Percentiles rank a stretch among this genome's conserved stretches.
Conservation (phyloP, 2,797 vertebrate genomes). For the Argyrosomus regius region DNA sequence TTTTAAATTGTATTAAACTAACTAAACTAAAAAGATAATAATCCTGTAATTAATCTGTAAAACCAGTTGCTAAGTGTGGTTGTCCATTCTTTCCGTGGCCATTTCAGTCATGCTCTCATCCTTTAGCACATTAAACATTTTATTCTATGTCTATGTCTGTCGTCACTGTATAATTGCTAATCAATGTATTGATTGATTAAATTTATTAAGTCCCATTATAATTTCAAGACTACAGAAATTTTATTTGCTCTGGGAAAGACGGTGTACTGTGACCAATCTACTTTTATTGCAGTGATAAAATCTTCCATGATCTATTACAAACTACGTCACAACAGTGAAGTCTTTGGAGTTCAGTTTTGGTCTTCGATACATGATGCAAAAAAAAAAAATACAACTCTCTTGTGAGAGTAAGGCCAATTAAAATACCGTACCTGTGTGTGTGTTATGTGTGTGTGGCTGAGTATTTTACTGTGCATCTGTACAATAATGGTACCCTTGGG, state of each 20-base stretch:
- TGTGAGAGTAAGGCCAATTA: constrained; percentile 77
- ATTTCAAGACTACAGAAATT: constrained; percentile 65
- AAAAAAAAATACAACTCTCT: constrained; percentile 61
- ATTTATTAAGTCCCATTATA: constrained; percentile 73
- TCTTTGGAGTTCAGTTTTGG: constrained; percentile 68
- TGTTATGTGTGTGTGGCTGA: constrained; percentile 38
- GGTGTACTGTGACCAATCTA: constrained; percentile 67
- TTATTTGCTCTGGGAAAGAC: constrained; percentile 72
- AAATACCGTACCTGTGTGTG: constrained; percentile 53
- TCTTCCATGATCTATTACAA: constrained; percentile 68
- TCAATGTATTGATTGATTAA: constrained; percentile 79
- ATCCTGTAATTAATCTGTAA: neutral
- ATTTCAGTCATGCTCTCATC: constrained; percentile 44
- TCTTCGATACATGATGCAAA: constrained; percentile 57
- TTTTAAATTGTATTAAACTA: no score
- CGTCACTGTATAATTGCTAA: constrained; percentile 72
- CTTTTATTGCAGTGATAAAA: constrained; percentile 78
- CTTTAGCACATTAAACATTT: constrained; percentile 58
- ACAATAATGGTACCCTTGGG: constrained; percentile 75
- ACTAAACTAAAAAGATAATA: neutral
- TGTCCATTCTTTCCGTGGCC: constrained; percentile 15
- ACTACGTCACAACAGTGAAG: constrained; percentile 68
- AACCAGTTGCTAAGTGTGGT: constrained; percentile 7
- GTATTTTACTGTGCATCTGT: constrained; percentile 75
- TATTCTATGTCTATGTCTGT: constrained; percentile 57